phyloP scores from a whole-genome alignment of 2,888 invertebrate genomes.

The Formica aserva region DNA sequence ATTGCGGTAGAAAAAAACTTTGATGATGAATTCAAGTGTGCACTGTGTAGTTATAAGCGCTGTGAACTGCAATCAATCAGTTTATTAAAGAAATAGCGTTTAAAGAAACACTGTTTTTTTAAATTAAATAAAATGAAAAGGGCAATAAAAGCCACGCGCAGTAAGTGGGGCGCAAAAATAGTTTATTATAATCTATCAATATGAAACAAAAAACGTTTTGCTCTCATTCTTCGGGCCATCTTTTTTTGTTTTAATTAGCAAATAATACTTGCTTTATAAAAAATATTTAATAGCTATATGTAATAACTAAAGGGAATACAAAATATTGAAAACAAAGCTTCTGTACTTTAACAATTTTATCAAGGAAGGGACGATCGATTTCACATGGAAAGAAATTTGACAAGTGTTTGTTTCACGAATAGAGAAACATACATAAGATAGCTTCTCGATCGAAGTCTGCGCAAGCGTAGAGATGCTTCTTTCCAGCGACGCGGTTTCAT shows the following conservation, averaged over 20 bases:
- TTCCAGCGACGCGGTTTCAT: too few relatives aligned
- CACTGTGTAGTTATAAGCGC: neutral
- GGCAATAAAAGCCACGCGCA: too few relatives aligned
- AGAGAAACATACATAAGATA: neutral
- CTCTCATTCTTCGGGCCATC: too few relatives aligned
- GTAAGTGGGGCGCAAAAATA: too few relatives aligned
- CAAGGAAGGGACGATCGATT: neutral
- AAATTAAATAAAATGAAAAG: too few relatives aligned
- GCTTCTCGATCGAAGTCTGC: neutral
- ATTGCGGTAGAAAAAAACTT: neutral
- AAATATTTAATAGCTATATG: neutral
- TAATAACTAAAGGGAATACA: neutral
- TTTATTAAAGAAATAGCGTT: neutral
- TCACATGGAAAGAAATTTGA: neutral
- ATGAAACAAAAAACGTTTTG: too few relatives aligned
- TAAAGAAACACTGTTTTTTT: too few relatives aligned
- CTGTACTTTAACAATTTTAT: neutral
- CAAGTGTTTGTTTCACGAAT: constrained; percentile 3
- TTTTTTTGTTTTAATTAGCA: too few relatives aligned
- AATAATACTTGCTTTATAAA: too few relatives aligned
- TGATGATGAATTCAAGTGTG: neutral
- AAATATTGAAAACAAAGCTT: neutral
- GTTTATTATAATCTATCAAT: too few relatives aligned
- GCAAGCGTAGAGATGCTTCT: neutral
- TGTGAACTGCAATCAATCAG: neutral